Evolutionary conservation across 2,888 invertebrate genomes (phyloP), one percentile per base, ranked within the genome.

Genomic region (Parnassius glacialis): DNA sequence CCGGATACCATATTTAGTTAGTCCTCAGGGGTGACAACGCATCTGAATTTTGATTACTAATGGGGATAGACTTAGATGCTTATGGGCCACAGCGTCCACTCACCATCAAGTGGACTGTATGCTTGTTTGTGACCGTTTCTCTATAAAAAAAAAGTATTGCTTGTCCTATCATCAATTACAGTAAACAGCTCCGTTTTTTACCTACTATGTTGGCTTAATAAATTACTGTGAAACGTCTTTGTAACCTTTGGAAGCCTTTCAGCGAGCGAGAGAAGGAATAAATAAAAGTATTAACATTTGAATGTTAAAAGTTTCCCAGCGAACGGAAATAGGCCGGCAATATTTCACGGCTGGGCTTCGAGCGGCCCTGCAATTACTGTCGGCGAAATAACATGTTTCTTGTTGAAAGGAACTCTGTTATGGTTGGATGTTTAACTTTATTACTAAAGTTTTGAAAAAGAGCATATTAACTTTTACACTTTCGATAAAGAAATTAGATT

Each of bases 361-460:
- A 16, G n/a, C 11, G 41, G 42, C 47, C 41, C 41, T 43, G 54
- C 59, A 55, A 60, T 55, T 60, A 60, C 51, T 60, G 54, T 60
- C 60, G 50, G 55, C 10, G 42, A 43, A 60, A 60, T 48, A 54
- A 53, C 45, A 52, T 52, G 52, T 52, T 54, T 13, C 47, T 44
- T 5, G 42, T 16, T 48, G 54, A 54, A 53, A 53, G 53, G 48
- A 20, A 53, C 42, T 45, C 45, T 25, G 34, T 59, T 59, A 59
- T 43, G 53, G 59, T 43, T 11, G 51, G 63, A 64, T 62, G 67
- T 65, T 67, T 65, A 60, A 65, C 61, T 67, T 67, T 68, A 67
- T 68, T 67, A 60, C 63, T 47, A 61, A 68, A 67, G 62, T 68
- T 67, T 47, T 16, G 13, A 42, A 54, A 10, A 11, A 47, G 11